Conservation (phyloP, 1,140 invertebrate genomes). For the Dendroctonus valens region DNA sequence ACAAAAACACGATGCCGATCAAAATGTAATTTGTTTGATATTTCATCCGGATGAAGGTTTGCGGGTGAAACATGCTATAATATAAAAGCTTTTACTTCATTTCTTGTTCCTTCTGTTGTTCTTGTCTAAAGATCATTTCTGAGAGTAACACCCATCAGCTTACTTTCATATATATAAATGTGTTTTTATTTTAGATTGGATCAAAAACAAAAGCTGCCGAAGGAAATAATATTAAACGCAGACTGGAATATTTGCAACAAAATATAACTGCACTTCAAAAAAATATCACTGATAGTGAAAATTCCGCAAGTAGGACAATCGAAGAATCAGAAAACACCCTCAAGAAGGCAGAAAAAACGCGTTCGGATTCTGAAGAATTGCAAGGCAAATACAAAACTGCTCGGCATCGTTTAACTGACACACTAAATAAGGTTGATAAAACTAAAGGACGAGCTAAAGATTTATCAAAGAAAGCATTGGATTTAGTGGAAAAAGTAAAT, state of each 20-base stretch:
- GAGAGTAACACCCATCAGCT: neutral
- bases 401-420: conserved; percentile 36
- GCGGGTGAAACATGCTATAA: neutral
- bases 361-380: conserved; percentile 38
- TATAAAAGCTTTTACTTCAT: neutral
- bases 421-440: conserved; percentile 41
- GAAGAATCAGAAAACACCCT: conserved; percentile 44
- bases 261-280: conserved; percentile 44
- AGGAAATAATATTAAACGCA: conserved; percentile 37
- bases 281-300: conserved; percentile 45
- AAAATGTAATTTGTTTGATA: neutral
- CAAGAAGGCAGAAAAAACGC: conserved; percentile 40
- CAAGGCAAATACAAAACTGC: conserved; percentile 42
- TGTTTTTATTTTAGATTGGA: conserved; percentile 40
- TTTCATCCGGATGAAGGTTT: neutral
- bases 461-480: conserved; percentile 43
- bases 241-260: conserved; percentile 40
- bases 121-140: neutral
- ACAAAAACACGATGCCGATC: neutral
- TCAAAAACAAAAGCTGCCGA: conserved; percentile 42
- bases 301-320: conserved; percentile 43
- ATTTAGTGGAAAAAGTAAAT: conserved; percentile 43
- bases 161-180: no score
- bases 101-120: neutral
- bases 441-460: conserved; percentile 43